phyloP scores from a whole-genome alignment of 2,113 vertebrate genomes.

The Lepus europaeus region DNA sequence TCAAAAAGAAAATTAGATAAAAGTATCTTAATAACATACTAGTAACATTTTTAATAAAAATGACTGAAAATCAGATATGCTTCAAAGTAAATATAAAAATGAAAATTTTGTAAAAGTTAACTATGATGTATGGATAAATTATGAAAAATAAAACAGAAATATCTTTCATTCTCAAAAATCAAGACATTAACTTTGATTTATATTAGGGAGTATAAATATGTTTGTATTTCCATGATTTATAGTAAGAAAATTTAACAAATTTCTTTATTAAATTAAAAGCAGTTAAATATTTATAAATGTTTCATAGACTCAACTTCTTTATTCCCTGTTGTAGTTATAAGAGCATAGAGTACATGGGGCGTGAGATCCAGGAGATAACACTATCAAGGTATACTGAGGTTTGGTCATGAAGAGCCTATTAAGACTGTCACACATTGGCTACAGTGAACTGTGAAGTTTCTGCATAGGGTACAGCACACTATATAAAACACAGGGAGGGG shows the following conservation, averaged over 20 bases:
- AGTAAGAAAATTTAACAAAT: not conserved
- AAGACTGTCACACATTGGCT: not conserved
- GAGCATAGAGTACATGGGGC: rapidly evolving
- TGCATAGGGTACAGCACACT: not conserved
- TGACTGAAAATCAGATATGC: not conserved
- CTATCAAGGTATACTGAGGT: not conserved
- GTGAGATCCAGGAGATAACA: not conserved
- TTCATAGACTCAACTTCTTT: not conserved
- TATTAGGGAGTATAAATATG: not conserved
- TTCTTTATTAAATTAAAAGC: not conserved
- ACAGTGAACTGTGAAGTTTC: not conserved
- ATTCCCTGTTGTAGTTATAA: not conserved
- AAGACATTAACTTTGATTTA: not conserved
- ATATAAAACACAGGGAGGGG: not conserved
- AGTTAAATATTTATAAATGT: not conserved
- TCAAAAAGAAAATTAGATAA: not conserved
- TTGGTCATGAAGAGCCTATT: not conserved
- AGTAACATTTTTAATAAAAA: not conserved
- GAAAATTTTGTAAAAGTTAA: not conserved
- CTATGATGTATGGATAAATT: not conserved
- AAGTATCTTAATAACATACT: not conserved
- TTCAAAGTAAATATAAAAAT: not conserved
- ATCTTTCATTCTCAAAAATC: conserved; percentile 17
- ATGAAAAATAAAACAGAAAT: not conserved
- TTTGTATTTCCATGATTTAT: not conserved